phyloP scores from a whole-genome alignment of 1,140 invertebrate species.

The Megalopta genalis region DNA sequence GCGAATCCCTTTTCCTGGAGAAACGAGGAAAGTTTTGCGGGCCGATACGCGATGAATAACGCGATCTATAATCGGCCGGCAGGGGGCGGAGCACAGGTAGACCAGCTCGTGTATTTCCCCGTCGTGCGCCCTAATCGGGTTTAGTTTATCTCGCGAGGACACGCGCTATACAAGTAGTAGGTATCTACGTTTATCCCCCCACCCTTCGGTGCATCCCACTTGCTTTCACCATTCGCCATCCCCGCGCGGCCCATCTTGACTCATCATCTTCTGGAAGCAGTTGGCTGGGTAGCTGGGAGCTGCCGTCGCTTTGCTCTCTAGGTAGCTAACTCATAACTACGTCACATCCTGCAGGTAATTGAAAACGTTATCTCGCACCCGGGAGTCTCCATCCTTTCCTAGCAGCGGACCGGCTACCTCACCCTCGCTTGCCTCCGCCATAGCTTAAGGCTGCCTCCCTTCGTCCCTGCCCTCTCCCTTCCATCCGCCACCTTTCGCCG shows the following conservation, averaged over 20 bases:
- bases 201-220: constrained; percentile 7
- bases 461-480: constrained; percentile 11
- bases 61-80: constrained; percentile 41
- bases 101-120: background rate
- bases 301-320: constrained; percentile 62
- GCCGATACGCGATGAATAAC: constrained; percentile 30
- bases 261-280: constrained; percentile 73
- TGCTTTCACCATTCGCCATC: constrained; percentile 24
- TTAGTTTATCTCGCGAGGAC: constrained; percentile 73
- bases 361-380: constrained; percentile 80
- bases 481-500: constrained; percentile 22
- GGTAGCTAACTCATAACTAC: constrained; percentile 79
- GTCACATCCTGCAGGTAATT: constrained; percentile 80
- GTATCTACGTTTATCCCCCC: constrained; percentile 49
- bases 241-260: constrained; percentile 66
- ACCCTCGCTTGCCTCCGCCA: constrained; percentile 38
- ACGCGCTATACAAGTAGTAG: constrained; percentile 68
- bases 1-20: background rate
- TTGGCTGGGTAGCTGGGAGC: constrained; percentile 65
- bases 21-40: background rate
- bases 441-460: constrained; percentile 58
- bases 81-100: constrained; percentile 10
- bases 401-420: constrained; percentile 29
- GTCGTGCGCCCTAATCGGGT: constrained; percentile 60
- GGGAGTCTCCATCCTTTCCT: constrained; percentile 69